Conservation (phyloP, 2,113 vertebrate species). For the Austrofundulus limnaeus region DNA sequence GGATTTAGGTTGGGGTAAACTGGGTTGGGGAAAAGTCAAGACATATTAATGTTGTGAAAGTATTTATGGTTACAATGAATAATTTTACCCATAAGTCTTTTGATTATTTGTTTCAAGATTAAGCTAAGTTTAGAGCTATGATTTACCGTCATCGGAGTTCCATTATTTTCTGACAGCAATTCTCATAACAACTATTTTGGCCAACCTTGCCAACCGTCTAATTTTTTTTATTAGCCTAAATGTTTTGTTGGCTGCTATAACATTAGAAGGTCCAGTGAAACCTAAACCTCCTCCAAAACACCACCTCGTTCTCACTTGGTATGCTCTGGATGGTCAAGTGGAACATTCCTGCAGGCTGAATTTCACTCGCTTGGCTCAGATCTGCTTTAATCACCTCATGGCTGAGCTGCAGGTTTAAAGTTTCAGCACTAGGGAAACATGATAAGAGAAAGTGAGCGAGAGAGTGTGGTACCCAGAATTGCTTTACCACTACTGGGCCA, state of each 20-base stretch:
- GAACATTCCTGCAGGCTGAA: slow-evolving; percentile 74
- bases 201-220: slow-evolving; percentile 30
- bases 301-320: slow-evolving; percentile 62
- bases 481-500: slow-evolving; percentile 43
- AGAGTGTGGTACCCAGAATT: slow-evolving; percentile 29
- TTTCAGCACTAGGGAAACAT: slow-evolving; percentile 62
- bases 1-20: too few species aligned
- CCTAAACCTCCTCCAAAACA: slow-evolving; percentile 37
- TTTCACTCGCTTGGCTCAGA: slow-evolving; percentile 72
- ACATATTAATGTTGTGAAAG: too few species aligned
- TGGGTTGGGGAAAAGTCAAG: too few species aligned
- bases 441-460: slow-evolving; percentile 20
- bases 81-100: too few species aligned
- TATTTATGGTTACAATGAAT: too few species aligned
- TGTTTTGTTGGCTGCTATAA: slow-evolving; percentile 61
- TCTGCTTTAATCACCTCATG: slow-evolving; percentile 74
- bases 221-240: slow-evolving; percentile 61
- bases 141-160: neutral
- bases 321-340: slow-evolving; percentile 76
- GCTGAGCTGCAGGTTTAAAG: slow-evolving; percentile 61
- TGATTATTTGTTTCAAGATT: neutral
- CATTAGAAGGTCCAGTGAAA: slow-evolving; percentile 65
- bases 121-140: neutral
- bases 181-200: slow-evolving; percentile 35
- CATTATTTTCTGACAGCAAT: slow-evolving; percentile 30